These are phyloP conservation scores for Meiosimyza platycephala DNA, from an alignment of 2,888 invertebrate species.

Conservation along the genomic window DNA sequence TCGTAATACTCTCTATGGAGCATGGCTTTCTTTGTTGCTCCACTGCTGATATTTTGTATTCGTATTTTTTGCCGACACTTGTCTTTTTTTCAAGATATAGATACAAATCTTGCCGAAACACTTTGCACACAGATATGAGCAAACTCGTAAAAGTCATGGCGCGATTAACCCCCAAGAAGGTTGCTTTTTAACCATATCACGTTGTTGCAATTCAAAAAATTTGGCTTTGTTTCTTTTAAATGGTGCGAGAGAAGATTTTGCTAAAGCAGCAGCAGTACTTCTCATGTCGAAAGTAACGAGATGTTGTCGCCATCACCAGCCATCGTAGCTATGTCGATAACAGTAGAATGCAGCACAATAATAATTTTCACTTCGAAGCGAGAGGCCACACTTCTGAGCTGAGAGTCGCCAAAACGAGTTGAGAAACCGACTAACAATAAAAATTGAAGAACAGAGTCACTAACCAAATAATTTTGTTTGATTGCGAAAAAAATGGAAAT, in stretches of 20 bases:
- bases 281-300: not conserved
- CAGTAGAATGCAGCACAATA: not conserved
- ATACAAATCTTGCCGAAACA: conserved; percentile 21
- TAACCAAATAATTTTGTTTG: conserved; percentile 4
- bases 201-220: not conserved
- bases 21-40: conserved; percentile 3
- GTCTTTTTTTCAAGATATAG: conserved; percentile 19
- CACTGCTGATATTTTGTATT: not conserved
- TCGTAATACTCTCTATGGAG: conserved; percentile 17
- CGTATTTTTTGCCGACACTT: conserved; percentile 7
- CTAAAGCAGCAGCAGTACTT: conserved; percentile 8
- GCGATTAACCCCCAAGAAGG: conserved; percentile 23
- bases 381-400: not conserved
- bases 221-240: too few species aligned
- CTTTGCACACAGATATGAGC: conserved; percentile 13
- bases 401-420: too few species aligned
- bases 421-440: too few species aligned
- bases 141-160: conserved; percentile 7
- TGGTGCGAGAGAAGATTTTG: not conserved
- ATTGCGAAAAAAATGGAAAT: conserved; percentile 11
- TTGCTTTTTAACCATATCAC: not conserved
- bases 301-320: conserved; percentile 6
- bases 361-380: not conserved
- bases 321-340: not conserved
- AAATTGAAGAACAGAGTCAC: not conserved